A percentile compares a stretch with the other conserved stretches of the same genome.
Evolutionary conservation across 2,113 vertebrate species (phyloP).

Genomic region (Lampris incognitus): DNA sequence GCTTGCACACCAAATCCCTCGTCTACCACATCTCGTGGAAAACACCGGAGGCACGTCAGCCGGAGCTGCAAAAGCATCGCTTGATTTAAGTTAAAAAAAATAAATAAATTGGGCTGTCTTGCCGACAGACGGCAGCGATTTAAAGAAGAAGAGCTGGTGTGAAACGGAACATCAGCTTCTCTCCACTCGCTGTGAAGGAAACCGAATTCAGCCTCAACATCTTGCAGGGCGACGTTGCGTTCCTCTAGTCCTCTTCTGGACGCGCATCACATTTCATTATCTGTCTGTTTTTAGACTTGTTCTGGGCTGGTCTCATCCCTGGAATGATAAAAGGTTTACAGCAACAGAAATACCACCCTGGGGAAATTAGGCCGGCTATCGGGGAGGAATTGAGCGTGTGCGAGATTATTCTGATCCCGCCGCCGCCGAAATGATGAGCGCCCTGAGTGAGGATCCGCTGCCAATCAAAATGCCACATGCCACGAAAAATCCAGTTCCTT

Average conservation of each 20-base stretch:
- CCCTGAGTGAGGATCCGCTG: constrained; percentile 59
- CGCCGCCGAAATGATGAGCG: constrained; percentile 67
- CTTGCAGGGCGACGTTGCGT: constrained; percentile 7
- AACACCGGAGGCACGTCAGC: no score
- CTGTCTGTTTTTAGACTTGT: constrained; percentile 36
- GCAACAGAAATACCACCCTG: constrained; percentile 64
- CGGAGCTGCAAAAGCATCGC: constrained; percentile 10
- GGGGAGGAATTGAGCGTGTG: constrained; percentile 58
- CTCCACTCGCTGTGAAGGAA: constrained; percentile 10
- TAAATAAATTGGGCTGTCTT: constrained; percentile 1
- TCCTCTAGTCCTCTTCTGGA: constrained; percentile 10
- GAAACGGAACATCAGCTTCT: constrained; percentile 33
- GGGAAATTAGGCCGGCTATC: constrained; percentile 75
- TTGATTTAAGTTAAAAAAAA: constrained; percentile 11
- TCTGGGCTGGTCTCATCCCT: constrained; percentile 55
- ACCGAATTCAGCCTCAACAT: constrained; percentile 10
- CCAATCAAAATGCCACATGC: constrained; percentile 60
- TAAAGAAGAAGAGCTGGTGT: constrained; percentile 32
- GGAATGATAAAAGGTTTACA: constrained; percentile 73
- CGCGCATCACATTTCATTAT: constrained; percentile 29
- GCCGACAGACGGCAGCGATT: constrained; percentile 41
- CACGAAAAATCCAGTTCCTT: background rate
- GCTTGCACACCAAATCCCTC: no score
- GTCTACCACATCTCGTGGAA: no score
- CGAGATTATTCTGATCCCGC: constrained; percentile 72